Conservation (phyloP, 2,113 vertebrate genomes). For the Columba livia region DNA sequence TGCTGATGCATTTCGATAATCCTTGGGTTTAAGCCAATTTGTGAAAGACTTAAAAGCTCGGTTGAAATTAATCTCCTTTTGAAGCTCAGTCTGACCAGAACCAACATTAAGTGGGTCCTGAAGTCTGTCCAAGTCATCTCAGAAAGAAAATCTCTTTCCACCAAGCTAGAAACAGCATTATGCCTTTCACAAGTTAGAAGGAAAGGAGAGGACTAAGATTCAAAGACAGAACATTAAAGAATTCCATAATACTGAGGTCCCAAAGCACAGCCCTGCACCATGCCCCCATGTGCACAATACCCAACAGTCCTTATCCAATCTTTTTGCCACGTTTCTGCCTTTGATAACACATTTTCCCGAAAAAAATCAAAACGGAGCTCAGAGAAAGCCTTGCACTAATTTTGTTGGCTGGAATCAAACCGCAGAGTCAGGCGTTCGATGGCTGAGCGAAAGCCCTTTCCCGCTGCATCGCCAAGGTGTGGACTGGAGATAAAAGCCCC, state of each 20-base stretch:
- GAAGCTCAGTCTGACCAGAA: background rate
- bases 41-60: background rate
- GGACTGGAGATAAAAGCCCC: background rate
- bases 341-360: background rate
- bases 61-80: background rate
- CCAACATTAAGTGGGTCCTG: background rate
- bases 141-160: background rate
- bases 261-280: fast-evolving
- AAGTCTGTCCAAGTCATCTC: background rate
- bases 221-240: background rate
- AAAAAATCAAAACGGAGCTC: background rate
- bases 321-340: background rate
- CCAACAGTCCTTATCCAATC: background rate
- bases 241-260: background rate
- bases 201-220: background rate
- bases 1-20: background rate
- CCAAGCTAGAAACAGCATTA: background rate
- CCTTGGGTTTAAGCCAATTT: background rate
- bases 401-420: background rate
- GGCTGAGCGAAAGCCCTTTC: background rate
- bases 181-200: background rate
- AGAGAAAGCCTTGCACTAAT: background rate
- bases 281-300: background rate
- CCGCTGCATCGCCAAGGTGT: background rate
- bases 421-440: background rate